Evolutionary conservation across 2,797 vertebrate species (phyloP), one percentile per base, ranked within the genome.

Genomic region (Sphenodon punctatus): DNA sequence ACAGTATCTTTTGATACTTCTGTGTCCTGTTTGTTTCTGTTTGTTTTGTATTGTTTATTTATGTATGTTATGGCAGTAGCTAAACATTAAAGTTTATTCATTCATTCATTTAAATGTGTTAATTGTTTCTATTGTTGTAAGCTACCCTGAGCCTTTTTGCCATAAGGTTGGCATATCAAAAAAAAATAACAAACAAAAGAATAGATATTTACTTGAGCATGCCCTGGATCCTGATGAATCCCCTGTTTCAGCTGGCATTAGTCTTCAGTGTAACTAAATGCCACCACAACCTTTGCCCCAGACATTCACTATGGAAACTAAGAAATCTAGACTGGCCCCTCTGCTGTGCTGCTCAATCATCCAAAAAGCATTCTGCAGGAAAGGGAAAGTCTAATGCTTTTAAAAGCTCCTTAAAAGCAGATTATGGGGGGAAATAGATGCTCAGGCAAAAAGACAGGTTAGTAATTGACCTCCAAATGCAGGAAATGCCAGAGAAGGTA

Each of bases 281-380:
- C 90, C 85, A 88, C 82, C 63, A 64, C 74, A 88, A 89, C 89
- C 82, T 93, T 90, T 94, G 78, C 84, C 85, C 87, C 86, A 92
- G 85, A 89, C 81, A 91, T 89, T 91, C 74, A 70, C 80, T 88
- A 80, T 90, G 88, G 84, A 83, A 89, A 85, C 87, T 72, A 58
- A 90, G 81, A 79, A 90, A 58, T 30, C 45, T 82, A 75, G 64
- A 86, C 60, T 42, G 85, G 67, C 74, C 85, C 85, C 90, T 84
- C 75, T 75, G 38, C n/a, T n/a, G n/a, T n/a, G n/a, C 85, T 86
- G 90, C 91, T 85, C 71, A 89, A 59, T 88, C 80, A 88, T 48
- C 78, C 78, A 86, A 84, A 74, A 63, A 85, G 75, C 73, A 85
- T 82, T 85, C 89, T 89, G 88, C 87, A 75, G 61, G 66, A 67